phyloP scores from a whole-genome alignment of 2,797 vertebrate species.

The Sebastes iracundus region DNA sequence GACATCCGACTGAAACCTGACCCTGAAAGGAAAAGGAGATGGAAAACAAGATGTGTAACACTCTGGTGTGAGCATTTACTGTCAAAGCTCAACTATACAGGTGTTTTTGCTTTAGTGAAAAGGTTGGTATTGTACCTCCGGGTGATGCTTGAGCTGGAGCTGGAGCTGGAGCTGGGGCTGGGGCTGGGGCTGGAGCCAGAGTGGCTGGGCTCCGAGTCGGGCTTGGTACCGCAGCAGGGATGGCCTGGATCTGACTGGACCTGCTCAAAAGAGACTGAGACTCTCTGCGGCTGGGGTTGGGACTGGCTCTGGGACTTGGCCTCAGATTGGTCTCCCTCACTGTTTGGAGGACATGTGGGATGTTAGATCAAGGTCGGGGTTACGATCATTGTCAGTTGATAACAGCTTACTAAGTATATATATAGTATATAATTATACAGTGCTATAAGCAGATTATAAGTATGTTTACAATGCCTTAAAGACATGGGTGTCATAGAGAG shows the following conservation, averaged over 20 bases:
- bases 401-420: neutral
- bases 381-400: neutral
- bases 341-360: conserved; percentile 22
- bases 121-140: conserved; percentile 38
- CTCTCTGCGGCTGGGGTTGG: conserved; percentile 57
- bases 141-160: neutral
- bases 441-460: neutral
- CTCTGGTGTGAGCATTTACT: neutral
- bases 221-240: neutral
- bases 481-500: rapidly evolving
- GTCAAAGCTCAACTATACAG: too few relatives aligned
- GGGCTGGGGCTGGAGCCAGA: neutral
- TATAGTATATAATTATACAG: neutral
- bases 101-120: neutral
- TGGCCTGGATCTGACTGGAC: conserved; percentile 53
- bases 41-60: neutral
- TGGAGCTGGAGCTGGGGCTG: too few relatives aligned
- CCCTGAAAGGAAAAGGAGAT: neutral
- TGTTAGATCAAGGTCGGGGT: neutral
- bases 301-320: conserved; percentile 39
- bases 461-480: neutral
- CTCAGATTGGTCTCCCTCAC: conserved; percentile 50
- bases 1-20: conserved; percentile 76
- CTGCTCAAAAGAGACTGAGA: conserved; percentile 64
- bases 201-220: neutral